phyloP scores from a whole-genome alignment of 2,113 vertebrate genomes.

The Pseudolaguvia tuberculata region DNA sequence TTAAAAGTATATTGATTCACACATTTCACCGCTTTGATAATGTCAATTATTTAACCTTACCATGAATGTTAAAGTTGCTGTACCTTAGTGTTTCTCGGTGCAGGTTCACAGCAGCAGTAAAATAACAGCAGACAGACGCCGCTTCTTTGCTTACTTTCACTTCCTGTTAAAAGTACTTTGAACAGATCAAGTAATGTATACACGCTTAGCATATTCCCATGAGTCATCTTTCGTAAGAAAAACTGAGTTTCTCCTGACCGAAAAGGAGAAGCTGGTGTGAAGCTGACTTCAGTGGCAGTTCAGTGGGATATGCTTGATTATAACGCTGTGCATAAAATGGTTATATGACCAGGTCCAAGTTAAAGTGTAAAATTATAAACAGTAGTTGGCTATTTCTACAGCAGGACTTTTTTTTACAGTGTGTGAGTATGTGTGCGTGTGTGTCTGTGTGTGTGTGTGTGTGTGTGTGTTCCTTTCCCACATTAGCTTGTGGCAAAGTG shows the following conservation, averaged over 20 bases:
- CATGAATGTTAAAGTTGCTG: not conserved
- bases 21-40: not conserved
- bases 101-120: not conserved
- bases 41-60: not conserved
- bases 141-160: conserved; percentile 56
- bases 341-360: conserved; percentile 52
- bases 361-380: conserved; percentile 51
- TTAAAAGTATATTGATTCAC: not conserved
- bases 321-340: conserved; percentile 41
- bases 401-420: not conserved
- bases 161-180: conserved; percentile 56
- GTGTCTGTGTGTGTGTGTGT: not conserved
- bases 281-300: conserved; percentile 54
- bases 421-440: conserved; percentile 1
- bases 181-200: conserved; percentile 33
- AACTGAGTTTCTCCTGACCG: conserved; percentile 63
- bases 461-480: not conserved
- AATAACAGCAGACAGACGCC: conserved; percentile 28
- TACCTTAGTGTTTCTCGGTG: conserved; percentile 33
- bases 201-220: conserved; percentile 10
- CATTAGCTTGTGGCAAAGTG: conserved; percentile 39
- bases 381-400: conserved; percentile 58
- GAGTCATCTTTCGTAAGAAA: conserved; percentile 39
- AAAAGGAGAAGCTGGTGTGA: conserved; percentile 37
- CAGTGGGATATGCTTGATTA: conserved; percentile 40